These are phyloP conservation scores for Thaumetopoea pityocampa DNA, from an alignment of 1,140 invertebrate genomes.

Conservation along the genomic window DNA sequence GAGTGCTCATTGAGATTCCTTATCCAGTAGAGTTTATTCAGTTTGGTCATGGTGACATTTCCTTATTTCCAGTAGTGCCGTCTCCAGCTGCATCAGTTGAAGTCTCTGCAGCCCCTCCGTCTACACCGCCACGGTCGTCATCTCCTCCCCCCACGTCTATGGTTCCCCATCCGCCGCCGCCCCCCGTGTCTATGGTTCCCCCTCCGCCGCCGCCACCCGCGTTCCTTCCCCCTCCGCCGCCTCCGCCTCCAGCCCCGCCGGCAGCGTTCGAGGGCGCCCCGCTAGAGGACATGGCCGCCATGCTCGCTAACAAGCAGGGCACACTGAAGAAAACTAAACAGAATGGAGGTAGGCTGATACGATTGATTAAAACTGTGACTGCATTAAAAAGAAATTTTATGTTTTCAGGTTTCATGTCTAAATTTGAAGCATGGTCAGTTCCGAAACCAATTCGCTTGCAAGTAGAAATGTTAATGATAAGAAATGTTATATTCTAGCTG, in stretches of 20 bases:
- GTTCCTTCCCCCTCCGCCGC: constrained; percentile 16
- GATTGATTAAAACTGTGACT: neutral
- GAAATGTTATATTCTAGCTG: too few relatives aligned
- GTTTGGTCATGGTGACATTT: too few relatives aligned
- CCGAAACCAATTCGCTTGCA: too few relatives aligned
- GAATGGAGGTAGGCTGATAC: constrained; percentile 37
- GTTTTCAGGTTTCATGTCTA: too few relatives aligned
- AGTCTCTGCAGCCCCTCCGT: neutral
- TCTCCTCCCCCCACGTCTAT: constrained; percentile 56
- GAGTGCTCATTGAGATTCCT: too few relatives aligned
- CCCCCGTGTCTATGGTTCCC: constrained; percentile 40
- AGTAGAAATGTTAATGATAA: too few relatives aligned
- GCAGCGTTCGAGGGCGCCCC: constrained; percentile 25
- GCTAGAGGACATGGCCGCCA: constrained; percentile 77
- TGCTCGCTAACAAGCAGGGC: constrained; percentile 75
- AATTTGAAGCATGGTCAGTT: too few relatives aligned
- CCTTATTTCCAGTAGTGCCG: too few relatives aligned
- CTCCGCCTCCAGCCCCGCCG: constrained; percentile 23
- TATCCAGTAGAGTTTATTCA: too few relatives aligned
- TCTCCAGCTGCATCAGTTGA: neutral
- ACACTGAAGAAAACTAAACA: constrained; percentile 57
- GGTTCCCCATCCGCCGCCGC: constrained; percentile 60
- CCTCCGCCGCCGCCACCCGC: constrained; percentile 16
- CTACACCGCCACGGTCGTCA: constrained; percentile 6
- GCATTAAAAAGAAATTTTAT: neutral